A percentile compares a stretch with the other conserved stretches of the same genome.
Conservation (phyloP, 2,113 vertebrate genomes). For the Centropristis striata region DNA sequence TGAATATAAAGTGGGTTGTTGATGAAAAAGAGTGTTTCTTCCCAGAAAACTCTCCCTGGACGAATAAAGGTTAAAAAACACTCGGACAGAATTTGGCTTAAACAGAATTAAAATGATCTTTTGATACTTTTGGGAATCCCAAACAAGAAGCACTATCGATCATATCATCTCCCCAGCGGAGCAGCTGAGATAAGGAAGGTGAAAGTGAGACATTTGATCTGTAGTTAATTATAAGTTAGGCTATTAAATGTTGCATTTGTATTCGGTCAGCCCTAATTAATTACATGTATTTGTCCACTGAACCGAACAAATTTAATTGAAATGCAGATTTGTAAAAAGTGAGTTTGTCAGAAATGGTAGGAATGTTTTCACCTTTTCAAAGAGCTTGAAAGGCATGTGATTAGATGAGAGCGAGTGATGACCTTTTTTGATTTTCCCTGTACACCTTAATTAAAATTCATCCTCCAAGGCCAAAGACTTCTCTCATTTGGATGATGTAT, state of each 20-base stretch:
- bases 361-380: slow-evolving; percentile 60
- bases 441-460: slow-evolving; percentile 67
- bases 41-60: slow-evolving; percentile 9
- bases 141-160: slow-evolving; percentile 30
- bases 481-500: slow-evolving; percentile 48
- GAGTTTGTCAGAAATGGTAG: slow-evolving; percentile 43
- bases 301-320: slow-evolving; percentile 65
- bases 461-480: slow-evolving; percentile 49
- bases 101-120: slow-evolving; percentile 51
- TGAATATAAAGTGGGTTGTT: slow-evolving; percentile 52
- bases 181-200: slow-evolving; percentile 36
- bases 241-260: slow-evolving; percentile 43
- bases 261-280: slow-evolving; percentile 62
- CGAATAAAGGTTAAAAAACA: slow-evolving; percentile 56
- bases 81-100: slow-evolving; percentile 15
- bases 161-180: background rate
- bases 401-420: slow-evolving; percentile 68
- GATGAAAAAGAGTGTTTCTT: slow-evolving; percentile 9
- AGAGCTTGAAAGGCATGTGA: slow-evolving; percentile 59
- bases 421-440: slow-evolving; percentile 46
- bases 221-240: slow-evolving; percentile 53
- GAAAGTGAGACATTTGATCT: slow-evolving; percentile 26
- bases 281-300: slow-evolving; percentile 45
- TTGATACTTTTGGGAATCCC: slow-evolving; percentile 38
- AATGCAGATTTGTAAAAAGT: slow-evolving; percentile 61